Evolutionary conservation across 2,888 invertebrate genomes (phyloP).

Genomic region (Ennomos fuscantarius): DNA sequence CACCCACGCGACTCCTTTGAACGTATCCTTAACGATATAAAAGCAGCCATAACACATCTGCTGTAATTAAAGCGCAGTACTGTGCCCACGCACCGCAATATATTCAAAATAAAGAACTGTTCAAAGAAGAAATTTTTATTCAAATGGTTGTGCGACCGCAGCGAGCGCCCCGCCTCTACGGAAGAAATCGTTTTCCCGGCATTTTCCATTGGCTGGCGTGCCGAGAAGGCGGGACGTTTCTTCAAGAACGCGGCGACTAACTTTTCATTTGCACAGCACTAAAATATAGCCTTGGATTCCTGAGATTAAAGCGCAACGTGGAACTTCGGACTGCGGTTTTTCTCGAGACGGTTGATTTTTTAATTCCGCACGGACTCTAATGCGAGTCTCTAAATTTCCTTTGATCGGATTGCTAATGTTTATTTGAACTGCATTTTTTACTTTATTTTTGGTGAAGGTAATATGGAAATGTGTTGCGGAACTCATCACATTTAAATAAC

Average conservation of each 20-base stretch:
- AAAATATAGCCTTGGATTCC: constrained; percentile 69
- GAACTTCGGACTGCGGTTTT: constrained; percentile 77
- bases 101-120: constrained; percentile 78
- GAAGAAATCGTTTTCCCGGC: constrained; percentile 81
- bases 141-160: constrained; percentile 80
- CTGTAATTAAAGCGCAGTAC: constrained; percentile 45
- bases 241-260: constrained; percentile 75
- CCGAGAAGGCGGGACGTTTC: constrained; percentile 71
- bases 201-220: constrained; percentile 80
- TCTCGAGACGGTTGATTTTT: constrained; percentile 63
- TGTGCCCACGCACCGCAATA: constrained; percentile 59
- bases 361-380: constrained; percentile 49
- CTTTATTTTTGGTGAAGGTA: background rate
- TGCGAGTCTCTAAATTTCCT: constrained; percentile 53
- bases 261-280: constrained; percentile 83
- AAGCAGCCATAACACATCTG: constrained; percentile 40
- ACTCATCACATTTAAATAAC: background rate
- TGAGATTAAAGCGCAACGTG: constrained; percentile 76
- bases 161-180: constrained; percentile 74
- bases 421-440: background rate
- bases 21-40: constrained; percentile 34
- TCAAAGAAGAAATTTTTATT: constrained; percentile 79
- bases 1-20: constrained; percentile 26
- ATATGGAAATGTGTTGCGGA: background rate
- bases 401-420: constrained; percentile 25